Conservation (phyloP, 2,888 invertebrate genomes). For the Drosophila gaucha region DNA sequence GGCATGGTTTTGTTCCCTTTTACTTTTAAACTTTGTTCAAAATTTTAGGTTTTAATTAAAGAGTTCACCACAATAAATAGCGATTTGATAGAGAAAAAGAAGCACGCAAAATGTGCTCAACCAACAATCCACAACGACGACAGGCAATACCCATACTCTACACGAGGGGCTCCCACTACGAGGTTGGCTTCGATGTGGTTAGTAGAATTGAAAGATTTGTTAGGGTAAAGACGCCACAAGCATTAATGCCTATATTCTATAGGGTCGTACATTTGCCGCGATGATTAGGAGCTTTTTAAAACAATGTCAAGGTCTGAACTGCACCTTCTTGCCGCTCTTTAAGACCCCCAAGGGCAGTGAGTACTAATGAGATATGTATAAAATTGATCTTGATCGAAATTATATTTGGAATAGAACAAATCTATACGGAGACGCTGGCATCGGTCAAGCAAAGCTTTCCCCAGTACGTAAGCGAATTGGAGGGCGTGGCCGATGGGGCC, state of each 20-base stretch:
- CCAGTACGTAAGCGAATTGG: constrained; percentile 92
- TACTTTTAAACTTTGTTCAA: constrained; percentile 1
- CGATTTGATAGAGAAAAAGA: too few species aligned
- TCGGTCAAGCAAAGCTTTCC: constrained; percentile 90
- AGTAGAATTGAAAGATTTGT: neutral
- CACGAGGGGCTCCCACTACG: constrained; percentile 4
- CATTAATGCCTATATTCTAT: neutral
- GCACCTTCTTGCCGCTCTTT: constrained; percentile 89
- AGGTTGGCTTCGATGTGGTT: constrained; percentile 5
- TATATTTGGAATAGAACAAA: constrained; percentile 80
- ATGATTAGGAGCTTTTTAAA: constrained; percentile 90
- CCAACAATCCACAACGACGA: neutral
- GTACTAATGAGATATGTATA: constrained; percentile 49
- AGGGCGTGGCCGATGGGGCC: constrained; percentile 93
- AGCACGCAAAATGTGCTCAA: neutral
- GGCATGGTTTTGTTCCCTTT: neutral
- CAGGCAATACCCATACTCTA: constrained; percentile 3
- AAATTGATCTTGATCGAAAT: neutral
- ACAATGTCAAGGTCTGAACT: constrained; percentile 87
- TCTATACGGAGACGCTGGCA: constrained; percentile 90
- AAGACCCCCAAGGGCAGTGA: constrained; percentile 88
- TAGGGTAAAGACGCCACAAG: too few species aligned
- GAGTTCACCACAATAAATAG: neutral
- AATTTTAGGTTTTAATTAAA: neutral
- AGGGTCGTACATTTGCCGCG: constrained; percentile 92